Evolutionary conservation across 2,888 invertebrate species (phyloP), one percentile per base, ranked within the genome.

Genomic region (Ferdinandea cuprea): DNA sequence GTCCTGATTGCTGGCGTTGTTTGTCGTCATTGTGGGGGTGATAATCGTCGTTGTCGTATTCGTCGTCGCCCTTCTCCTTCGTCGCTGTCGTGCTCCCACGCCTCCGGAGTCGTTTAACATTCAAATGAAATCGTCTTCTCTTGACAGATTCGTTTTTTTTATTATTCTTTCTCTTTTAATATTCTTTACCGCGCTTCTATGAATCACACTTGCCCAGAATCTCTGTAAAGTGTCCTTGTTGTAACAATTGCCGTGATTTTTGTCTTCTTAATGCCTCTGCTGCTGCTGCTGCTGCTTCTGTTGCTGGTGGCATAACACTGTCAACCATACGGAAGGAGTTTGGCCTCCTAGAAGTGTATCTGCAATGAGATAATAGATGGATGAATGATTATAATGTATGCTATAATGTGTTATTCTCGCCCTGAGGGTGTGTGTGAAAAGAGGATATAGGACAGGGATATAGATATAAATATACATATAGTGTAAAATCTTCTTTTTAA

Each of bases 1-100:
- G 90, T 96, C 96, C 91, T 96, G 93, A 69, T 87, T 85, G 76
- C 91, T 89, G 21, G 78, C 50, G 78, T 78, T 83, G 72, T 83
- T 83, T 88, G 91, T 89, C 88, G 91, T 91, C 40, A 85, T 80
- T 42, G 65, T 78, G 48, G 77, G 78, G 58, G n/a, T 69, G 66
- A 66, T 74, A 83, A 68, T 71, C 58, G 69, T 74, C 50, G 46
- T 66, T 59, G 76, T 81, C 21, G 63, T 80, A 32, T 68, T 73
- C 56, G 68, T 86, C 88, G 88, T 56, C 8, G 35, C 32, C 40
- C 52, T 50, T 68, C 79, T 81, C 52, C 85, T 73, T 78, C 68
- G 48, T 85, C 86, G 77, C 44, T 66, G 77, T 71, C 77, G 77
- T 78, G 59, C 83, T 68, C 72, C 71, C 86, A 88, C 86, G 85